These are phyloP conservation scores for human (Homo sapiens) DNA, from an alignment of 2,113 vertebrate genomes.

Conservation along the genomic window GRCh38 chr4:68382001-68382500, in stretches of 20 bases:
- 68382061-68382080: neutral
- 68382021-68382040: neutral
- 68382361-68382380: neutral
- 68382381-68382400: neutral
- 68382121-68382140: neutral
- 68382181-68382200: neutral
- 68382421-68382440: neutral
- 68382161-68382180: neutral
- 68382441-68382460: neutral
- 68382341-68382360: neutral
- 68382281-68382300: neutral
- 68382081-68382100: neutral
- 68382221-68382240: neutral
- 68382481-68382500: neutral
- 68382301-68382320: neutral
- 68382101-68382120: neutral
- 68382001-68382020: neutral
- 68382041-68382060: neutral
- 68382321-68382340: neutral
- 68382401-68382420: neutral
- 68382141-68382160: neutral
- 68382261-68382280: neutral
- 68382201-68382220: neutral
- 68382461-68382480: neutral
- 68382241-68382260: neutral